phyloP scores from a whole-genome alignment of 2,888 invertebrate species.

The Andrena fulva region DNA sequence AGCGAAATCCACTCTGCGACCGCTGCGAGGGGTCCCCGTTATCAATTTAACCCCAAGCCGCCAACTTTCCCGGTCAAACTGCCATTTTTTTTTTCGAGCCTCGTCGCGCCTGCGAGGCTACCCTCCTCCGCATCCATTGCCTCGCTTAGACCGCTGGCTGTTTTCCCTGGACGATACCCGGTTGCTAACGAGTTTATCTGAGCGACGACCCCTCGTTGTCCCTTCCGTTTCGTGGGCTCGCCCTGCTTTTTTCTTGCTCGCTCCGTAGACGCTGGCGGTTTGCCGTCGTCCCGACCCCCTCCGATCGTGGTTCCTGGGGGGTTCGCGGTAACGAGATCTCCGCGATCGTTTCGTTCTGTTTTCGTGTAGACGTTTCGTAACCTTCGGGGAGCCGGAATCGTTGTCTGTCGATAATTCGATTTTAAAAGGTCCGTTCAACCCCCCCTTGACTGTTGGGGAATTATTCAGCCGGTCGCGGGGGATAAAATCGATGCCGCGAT shows the following conservation, averaged over 20 bases:
- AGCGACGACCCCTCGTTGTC: slow-evolving; percentile 18
- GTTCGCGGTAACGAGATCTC: slow-evolving; percentile 25
- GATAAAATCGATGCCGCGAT: slow-evolving; percentile 18
- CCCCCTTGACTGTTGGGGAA: not conserved
- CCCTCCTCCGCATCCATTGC: not conserved
- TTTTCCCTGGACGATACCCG: slow-evolving; percentile 48
- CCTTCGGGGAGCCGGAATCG: not conserved
- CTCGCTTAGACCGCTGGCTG: slow-evolving; percentile 7
- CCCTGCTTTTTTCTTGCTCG: not conserved
- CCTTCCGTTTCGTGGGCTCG: slow-evolving; percentile 11
- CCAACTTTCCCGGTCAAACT: slow-evolving; percentile 63
- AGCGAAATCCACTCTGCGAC: slow-evolving; percentile 69
- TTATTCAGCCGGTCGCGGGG: not conserved
- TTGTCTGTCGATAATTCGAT: slow-evolving; percentile 4
- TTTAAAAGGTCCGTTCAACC: not conserved
- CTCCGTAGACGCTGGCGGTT: not conserved
- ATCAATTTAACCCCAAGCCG: slow-evolving; percentile 72
- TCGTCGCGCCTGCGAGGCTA: not conserved
- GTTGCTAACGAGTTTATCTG: slow-evolving; percentile 50
- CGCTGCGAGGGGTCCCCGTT: slow-evolving; percentile 54
- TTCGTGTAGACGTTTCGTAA: not conserved
- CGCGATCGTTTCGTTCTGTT: slow-evolving; percentile 1
- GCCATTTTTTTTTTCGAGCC: slow-evolving; percentile 29
- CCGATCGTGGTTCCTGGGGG: not conserved
- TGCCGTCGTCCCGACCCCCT: not conserved